Base-by-base conservation (phyloP, 1,140 invertebrate species). In the Pachyrhynchus sulphureomaculatus region DNA sequence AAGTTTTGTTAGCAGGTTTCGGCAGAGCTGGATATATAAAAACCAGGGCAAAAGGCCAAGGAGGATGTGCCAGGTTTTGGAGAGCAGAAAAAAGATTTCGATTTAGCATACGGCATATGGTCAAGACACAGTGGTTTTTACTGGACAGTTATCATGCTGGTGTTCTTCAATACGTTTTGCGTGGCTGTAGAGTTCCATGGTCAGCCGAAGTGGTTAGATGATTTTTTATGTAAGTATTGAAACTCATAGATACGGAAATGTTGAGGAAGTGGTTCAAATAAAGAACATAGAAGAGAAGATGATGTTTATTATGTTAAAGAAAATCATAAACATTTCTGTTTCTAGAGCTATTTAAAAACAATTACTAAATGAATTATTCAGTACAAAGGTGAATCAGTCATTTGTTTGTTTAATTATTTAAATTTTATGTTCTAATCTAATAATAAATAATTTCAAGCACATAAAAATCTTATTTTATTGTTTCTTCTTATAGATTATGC, bases 101-200 rank as follows among this genome's bases (percentile, higher is more conserved):
- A 64, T 95, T 95, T 79, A 91, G 89, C 86, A 93, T 96, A 72
- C 84, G 94, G 62, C 92, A 93, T 76, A 90, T 92, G 48, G 95
- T 99, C 49, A 99, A 99, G 82, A 94, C 92, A 54, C 96, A 99
- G 80, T 90, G 91, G 82, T 99, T 99, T n/a, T 81, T 99, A 99
- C 82, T 99, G 98, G 98, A 93, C 93, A 76, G 97, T 99, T 72
- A 99, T 99, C 75, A 89, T 99, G 54, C 87, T 99, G 70, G 98
- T 99, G 74, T 96, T 99, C 80, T 90, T 99, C 78, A 99, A 99
- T 79, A 99, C 98, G 57, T 88, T 95, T 69, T 99, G 96, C 81
- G 96, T 99, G 57, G 96, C 98, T 47, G 94, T 96, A 33, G 98
- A 99, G 79, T 96, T 98, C 82, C 97, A 99, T 79, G 87, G 87